These are phyloP conservation scores for Neolamprologus longior DNA, from an alignment of 2,113 vertebrate genomes.

Conservation along the genomic window DNA sequence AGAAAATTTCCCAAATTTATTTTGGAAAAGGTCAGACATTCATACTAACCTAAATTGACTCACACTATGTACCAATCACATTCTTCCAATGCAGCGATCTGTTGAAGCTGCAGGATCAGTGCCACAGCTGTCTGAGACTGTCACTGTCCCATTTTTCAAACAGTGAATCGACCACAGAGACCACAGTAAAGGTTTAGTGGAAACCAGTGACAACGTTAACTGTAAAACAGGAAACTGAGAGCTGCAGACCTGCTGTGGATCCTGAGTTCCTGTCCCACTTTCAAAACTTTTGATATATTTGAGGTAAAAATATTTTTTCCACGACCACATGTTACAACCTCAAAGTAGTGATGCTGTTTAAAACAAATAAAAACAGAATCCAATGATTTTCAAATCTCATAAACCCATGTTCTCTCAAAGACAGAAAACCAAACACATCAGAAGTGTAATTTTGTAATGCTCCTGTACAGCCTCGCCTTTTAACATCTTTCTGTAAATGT, in stretches of 20 bases:
- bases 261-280: rapidly evolving
- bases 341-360: not conserved
- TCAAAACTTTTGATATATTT: not conserved
- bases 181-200: not conserved
- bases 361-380: not conserved
- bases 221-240: not conserved
- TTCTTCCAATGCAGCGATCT: not conserved
- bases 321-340: rapidly evolving
- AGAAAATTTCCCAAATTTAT: not conserved
- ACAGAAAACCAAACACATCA: not conserved
- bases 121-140: rapidly evolving
- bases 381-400: rapidly evolving
- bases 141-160: rapidly evolving
- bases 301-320: not conserved
- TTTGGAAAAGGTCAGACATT: not conserved
- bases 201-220: not conserved
- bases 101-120: not conserved
- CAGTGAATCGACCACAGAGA: not conserved
- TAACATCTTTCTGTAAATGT: not conserved
- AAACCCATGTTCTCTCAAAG: not conserved
- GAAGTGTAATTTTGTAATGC: not conserved
- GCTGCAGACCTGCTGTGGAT: not conserved
- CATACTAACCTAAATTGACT: not conserved
- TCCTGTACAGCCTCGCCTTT: not conserved
- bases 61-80: not conserved